Percentiles rank a stretch among this genome's conserved stretches.
Evolutionary conservation across 2,113 vertebrate genomes (phyloP).

Genomic region (Aegithalos caudatus): DNA sequence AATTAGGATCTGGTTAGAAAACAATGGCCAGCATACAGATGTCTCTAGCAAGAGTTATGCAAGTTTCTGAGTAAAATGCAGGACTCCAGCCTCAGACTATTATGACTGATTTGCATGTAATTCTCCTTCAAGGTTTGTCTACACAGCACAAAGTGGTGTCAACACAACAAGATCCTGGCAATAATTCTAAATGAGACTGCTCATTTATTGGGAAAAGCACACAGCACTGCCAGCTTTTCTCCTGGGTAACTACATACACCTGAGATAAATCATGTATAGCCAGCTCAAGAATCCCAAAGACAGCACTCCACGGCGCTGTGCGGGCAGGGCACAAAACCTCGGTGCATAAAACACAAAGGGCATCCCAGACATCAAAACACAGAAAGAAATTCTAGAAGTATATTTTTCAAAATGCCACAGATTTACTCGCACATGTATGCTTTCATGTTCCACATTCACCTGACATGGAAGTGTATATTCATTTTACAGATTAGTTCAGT

Average conservation of each 20-base stretch:
- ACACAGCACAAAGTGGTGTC: not conserved
- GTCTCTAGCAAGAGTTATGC: not conserved
- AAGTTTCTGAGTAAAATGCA: not conserved
- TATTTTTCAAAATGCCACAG: not conserved
- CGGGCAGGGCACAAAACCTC: not conserved
- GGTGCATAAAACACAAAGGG: accelerated
- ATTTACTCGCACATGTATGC: not conserved
- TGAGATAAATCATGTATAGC: not conserved
- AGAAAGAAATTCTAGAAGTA: not conserved
- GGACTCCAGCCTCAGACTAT: not conserved
- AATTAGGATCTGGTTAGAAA: not conserved
- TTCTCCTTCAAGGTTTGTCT: not conserved
- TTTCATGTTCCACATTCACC: not conserved
- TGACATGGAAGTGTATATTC: not conserved
- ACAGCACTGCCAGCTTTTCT: not conserved
- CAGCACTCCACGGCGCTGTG: not conserved
- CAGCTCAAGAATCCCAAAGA: not conserved
- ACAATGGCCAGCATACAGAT: not conserved
- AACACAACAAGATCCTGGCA: not conserved
- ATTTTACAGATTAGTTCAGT: not conserved
- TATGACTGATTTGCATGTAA: not conserved
- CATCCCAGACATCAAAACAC: not conserved
- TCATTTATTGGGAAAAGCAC: not conserved
- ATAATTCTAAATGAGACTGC: not conserved
- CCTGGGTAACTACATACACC: not conserved